Percentiles rank a stretch among this genome's conserved stretches.
These are phyloP conservation scores for Calameuta filiformis DNA, from an alignment of 2,888 invertebrate species.

Conservation along the genomic window DNA sequence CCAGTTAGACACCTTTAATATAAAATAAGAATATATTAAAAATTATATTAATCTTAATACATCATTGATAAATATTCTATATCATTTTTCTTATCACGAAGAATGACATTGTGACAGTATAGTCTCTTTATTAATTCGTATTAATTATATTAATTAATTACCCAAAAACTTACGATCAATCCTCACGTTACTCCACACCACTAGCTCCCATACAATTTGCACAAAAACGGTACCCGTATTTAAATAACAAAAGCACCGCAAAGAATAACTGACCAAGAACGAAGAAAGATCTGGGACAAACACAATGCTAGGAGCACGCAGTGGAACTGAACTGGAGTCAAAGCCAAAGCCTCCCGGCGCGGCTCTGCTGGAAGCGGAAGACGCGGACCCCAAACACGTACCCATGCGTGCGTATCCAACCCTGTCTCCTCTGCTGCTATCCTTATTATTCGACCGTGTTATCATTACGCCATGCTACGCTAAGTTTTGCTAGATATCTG, in stretches of 20 bases:
- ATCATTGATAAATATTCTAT: background rate
- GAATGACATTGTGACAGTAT: background rate
- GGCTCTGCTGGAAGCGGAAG: constrained; percentile 51
- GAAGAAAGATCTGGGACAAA: constrained; percentile 32
- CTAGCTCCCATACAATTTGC: background rate
- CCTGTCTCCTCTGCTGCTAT: constrained; percentile 62
- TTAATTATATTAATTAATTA: background rate
- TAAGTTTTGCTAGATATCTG: constrained; percentile 37
- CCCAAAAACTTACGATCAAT: background rate
- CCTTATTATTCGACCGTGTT: constrained; percentile 65
- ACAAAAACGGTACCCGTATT: background rate
- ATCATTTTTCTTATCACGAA: background rate
- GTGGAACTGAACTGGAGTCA: constrained; percentile 42
- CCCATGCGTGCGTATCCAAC: constrained; percentile 66
- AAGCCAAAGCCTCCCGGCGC: constrained; percentile 36
- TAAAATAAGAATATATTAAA: background rate
- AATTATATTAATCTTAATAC: background rate
- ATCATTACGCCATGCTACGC: constrained; percentile 59
- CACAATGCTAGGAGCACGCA: constrained; percentile 37
- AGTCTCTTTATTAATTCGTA: background rate
- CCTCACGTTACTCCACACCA: background rate
- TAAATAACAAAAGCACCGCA: background rate
- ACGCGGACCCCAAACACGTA: constrained; percentile 57
- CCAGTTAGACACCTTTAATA: background rate
- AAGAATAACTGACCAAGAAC: background rate